Evolutionary conservation across 1,140 invertebrate species (phyloP).

Genomic region (Caenorhabditis tropicalis): DNA sequence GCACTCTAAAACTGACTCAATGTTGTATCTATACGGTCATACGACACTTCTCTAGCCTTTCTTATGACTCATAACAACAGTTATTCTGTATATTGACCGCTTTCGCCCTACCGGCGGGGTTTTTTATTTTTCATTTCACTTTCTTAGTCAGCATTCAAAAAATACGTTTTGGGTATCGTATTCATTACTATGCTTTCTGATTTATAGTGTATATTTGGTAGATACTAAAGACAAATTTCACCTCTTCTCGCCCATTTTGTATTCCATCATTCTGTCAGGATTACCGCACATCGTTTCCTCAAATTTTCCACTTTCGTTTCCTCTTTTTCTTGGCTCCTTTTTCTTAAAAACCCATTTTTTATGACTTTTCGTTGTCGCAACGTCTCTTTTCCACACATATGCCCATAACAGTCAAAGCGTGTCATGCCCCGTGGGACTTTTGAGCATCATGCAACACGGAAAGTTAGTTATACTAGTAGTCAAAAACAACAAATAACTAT

Average conservation of each 20-base stretch:
- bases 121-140: neutral
- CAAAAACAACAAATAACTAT: constrained; percentile 27
- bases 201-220: no score
- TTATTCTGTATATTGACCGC: constrained; percentile 37
- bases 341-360: constrained; percentile 43
- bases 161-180: neutral
- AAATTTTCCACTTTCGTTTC: neutral
- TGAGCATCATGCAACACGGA: neutral
- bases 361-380: constrained; percentile 24
- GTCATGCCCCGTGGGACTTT: constrained; percentile 38
- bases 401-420: constrained; percentile 23
- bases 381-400: constrained; percentile 32
- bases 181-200: neutral
- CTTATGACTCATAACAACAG: constrained; percentile 21
- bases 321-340: neutral
- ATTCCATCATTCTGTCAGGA: constrained; percentile 42
- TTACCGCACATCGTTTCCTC: constrained; percentile 20
- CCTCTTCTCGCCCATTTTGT: neutral
- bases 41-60: constrained; percentile 25
- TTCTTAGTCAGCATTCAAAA: neutral
- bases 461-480: constrained; percentile 16
- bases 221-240: no score
- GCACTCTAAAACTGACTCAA: neutral
- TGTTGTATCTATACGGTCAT: constrained; percentile 20
- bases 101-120: neutral